Evolutionary conservation across 2,797 vertebrate genomes (phyloP), one percentile per base, ranked within the genome.

Genomic region (Phrynocephalus forsythii): DNA sequence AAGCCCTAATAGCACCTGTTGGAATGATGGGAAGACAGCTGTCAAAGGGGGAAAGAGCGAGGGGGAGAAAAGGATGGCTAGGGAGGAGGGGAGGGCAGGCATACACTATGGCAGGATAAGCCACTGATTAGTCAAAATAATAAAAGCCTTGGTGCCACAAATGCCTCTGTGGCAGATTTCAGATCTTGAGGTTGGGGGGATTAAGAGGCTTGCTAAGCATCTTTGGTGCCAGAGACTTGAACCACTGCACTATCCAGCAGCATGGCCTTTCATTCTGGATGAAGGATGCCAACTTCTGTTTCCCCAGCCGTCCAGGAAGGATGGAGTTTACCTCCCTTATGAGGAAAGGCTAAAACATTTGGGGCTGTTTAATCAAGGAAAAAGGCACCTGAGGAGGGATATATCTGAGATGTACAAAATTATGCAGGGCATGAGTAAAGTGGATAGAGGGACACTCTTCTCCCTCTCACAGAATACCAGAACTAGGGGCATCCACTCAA

Each of bases 1-100:
- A 87, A 93, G 92, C 96, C 93, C 97, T 97, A 97, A 97, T 97
- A 97, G 97, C 98, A 98, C 97, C 97, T 98, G 98, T 98, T 98
- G 97, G 96, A 97, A 96, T 97, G 97, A 97, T 97, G 96, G 95
- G 95, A 95, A 97, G 97, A 97, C 97, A 98, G 97, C 97, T 98
- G 97, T 98, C 96, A 93, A 91, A 92, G 91, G 87, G 90, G 30
- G 30, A 8, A 3, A 50, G 83, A 87, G 38, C 20, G 26, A 16
- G 0, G 3, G 0, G 8, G 5, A 72, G 24, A 84, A 86, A 20
- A 75, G 33, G 9, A 75, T 48, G 38, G 1, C 28, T 20, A 30
- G 66, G 83, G 87, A 20, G 69, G 81, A 82, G 88, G 79, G 63
- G 73, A 81, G 80, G 94, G 92, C n/a, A 5, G 48, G 20, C 22